Conservation (phyloP, 53 echinoderm and acorn worm species). For the Apostichopus leukothele region DNA sequence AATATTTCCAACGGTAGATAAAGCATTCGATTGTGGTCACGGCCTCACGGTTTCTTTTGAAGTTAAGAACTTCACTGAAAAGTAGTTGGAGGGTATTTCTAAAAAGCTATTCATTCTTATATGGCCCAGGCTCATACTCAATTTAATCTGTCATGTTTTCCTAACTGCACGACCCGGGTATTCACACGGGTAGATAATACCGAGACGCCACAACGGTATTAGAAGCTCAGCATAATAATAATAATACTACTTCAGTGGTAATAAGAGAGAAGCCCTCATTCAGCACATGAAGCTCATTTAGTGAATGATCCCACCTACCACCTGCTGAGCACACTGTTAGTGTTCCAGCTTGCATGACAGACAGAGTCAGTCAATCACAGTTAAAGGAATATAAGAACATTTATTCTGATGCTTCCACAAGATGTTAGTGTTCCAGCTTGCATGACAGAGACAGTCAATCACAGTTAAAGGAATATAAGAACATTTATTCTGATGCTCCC, state of each 20-base stretch:
- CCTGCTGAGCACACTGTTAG: background rate
- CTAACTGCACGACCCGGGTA: background rate
- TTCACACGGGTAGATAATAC: background rate
- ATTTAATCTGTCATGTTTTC: background rate
- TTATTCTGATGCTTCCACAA: too few relatives aligned
- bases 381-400: background rate
- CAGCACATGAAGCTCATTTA: background rate
- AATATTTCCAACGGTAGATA: too few relatives aligned
- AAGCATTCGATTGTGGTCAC: too few relatives aligned
- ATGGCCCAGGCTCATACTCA: background rate
- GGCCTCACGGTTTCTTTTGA: too few relatives aligned
- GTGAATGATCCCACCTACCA: background rate
- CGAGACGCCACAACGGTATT: background rate
- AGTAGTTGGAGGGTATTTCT: background rate
- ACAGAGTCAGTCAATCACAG: slow-evolving; percentile 16
- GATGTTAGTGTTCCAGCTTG: background rate
- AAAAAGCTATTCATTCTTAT: background rate
- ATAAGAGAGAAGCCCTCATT: background rate
- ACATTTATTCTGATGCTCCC: too few relatives aligned
- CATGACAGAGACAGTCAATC: too few relatives aligned
- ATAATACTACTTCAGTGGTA: background rate
- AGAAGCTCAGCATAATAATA: background rate
- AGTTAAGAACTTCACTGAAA: too few relatives aligned
- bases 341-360: slow-evolving; percentile 12
- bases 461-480: too few relatives aligned